Conservation (phyloP, 1,140 invertebrate genomes). For the Sarcophaga bullata region DNA sequence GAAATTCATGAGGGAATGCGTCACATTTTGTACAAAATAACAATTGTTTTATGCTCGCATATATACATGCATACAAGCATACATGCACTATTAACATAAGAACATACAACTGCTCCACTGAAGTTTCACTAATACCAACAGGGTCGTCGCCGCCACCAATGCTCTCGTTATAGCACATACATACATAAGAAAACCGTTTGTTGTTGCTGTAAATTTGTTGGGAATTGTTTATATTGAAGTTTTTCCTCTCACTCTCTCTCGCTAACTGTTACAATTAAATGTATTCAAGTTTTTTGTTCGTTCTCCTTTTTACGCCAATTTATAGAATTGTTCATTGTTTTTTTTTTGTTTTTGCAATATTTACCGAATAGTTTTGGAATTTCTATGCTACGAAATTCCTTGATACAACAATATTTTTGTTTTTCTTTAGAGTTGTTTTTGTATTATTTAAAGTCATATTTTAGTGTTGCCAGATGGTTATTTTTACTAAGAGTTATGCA, state of each 20-base stretch:
- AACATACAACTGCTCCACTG: neutral
- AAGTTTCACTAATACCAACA: neutral
- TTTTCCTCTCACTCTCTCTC: neutral
- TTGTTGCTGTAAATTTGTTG: neutral
- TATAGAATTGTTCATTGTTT: neutral
- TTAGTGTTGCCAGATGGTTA: no score
- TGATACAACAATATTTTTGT: no score
- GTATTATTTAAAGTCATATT: no score
- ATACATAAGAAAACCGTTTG: constrained; percentile 18
- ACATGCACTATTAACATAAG: neutral
- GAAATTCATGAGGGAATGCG: constrained; percentile 16
- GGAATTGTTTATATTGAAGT: neutral
- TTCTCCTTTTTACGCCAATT: neutral
- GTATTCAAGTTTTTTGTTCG: neutral
- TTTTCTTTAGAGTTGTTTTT: no score
- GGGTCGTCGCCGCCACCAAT: neutral
- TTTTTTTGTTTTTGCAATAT: neutral
- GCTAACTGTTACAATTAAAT: no score
- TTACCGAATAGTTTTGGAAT: constrained; percentile 24
- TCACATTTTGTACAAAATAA: constrained; percentile 2
- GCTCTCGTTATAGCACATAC: neutral
- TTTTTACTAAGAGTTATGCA: no score
- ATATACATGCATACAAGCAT: neutral
- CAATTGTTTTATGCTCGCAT: neutral
- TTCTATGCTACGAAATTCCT: neutral